These are phyloP conservation scores for Brachionus rubens DNA, from an alignment of 1,140 invertebrate species.

Conservation along the genomic window DNA sequence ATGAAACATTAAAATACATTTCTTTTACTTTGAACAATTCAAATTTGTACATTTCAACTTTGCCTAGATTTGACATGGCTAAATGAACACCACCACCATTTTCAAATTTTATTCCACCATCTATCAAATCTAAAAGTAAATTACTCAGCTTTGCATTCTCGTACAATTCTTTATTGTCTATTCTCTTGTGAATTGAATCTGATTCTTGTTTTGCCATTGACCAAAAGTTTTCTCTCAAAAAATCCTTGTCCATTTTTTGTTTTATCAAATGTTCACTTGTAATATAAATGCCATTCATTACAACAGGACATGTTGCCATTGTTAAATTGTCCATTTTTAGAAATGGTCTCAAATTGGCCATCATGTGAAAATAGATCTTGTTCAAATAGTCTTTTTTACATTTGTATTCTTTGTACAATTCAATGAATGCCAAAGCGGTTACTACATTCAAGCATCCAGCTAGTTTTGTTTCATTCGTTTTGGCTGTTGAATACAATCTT, in stretches of 20 bases:
- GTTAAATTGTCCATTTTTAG: slow-evolving; percentile 21
- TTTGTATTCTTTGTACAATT: slow-evolving; percentile 16
- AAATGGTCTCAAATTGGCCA: slow-evolving; percentile 26
- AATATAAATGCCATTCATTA: slow-evolving; percentile 1
- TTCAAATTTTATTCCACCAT: neutral
- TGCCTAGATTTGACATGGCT: slow-evolving; percentile 5
- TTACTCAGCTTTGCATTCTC: slow-evolving; percentile 19
- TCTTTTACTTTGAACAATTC: slow-evolving; percentile 2
- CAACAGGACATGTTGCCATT: neutral
- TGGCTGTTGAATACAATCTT: neutral
- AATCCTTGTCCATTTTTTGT: neutral
- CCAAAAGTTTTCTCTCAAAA: slow-evolving; percentile 5
- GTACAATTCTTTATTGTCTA: neutral
- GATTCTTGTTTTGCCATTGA: neutral
- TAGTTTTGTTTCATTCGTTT: neutral
- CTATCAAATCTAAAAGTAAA: neutral
- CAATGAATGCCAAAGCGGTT: neutral
- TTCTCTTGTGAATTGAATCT: slow-evolving; percentile 24
- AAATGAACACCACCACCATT: slow-evolving; percentile 18
- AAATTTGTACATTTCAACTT: neutral
- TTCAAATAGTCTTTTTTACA: neutral
- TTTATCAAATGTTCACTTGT: neutral
- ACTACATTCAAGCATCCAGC: slow-evolving; percentile 13
- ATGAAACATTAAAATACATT: slow-evolving; percentile 22
- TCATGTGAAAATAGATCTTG: slow-evolving; percentile 14